Base-by-base conservation (phyloP, 2,888 invertebrate genomes). In the Drosophila mercatorum region DNA sequence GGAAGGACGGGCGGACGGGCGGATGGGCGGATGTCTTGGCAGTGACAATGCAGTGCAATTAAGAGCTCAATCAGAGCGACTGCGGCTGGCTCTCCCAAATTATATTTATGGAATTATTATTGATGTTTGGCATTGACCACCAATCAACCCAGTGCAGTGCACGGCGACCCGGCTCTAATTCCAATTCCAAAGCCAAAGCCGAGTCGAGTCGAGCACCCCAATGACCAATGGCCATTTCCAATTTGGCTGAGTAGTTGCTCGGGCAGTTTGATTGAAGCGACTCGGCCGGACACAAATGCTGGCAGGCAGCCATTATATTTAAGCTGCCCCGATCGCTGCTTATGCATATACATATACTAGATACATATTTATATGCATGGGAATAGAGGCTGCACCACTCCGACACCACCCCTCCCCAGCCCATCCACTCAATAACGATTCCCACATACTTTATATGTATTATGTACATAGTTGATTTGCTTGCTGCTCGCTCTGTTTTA, bases 381-480 rank as follows among this genome's bases (percentile, higher is more conserved):
- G 12, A 38, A 26, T 38, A 49, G 14, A 10, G 69, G 61, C 43
- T 56, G 56, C 61, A 70, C 56, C n/a, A 22, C 26, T 22, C 22
- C 22, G 22, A 22, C 22, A 2, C 1, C 22, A 22, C 22, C 17
- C 17, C 17, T 17, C 17, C 17, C 36, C 47, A 22, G 31, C 3
- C 11, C 40, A 11, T 14, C n/a, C 41, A 52, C 36, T 11, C 28
- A 28, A 49, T 36, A 41, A 38, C 65, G 44, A 59, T 73, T 72
- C 53, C 63, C 78, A 67, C 72, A 72, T 72, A 80, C 80, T 78
- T 90, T 88, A 90, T 87, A 80, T 83, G 69, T 79, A 80, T 81
- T 87, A 87, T 90, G 89, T 90, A 85, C 88, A 85, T 85, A 90
- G 81, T 89, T 88, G 90, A 90, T 90, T 90, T 89, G 78, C 86